These are phyloP conservation scores for Baronia brevicornis DNA, from an alignment of 2,888 invertebrate genomes.

Conservation along the genomic window DNA sequence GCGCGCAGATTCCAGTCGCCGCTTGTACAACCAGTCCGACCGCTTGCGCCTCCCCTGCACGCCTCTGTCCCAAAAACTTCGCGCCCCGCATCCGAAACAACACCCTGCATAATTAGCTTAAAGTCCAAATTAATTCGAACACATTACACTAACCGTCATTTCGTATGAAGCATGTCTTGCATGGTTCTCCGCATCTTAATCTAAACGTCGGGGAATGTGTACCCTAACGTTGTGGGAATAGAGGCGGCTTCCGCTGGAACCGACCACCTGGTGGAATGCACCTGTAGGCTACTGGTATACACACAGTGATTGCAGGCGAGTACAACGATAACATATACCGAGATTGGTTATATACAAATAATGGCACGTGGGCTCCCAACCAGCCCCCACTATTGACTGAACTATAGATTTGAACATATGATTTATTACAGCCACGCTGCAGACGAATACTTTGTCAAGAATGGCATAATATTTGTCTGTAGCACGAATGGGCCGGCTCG, in stretches of 20 bases:
- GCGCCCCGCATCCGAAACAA: conserved; percentile 26
- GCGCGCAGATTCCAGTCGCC: conserved; percentile 72
- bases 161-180: conserved; percentile 61
- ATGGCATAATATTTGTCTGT: too few species aligned
- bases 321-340: conserved; percentile 41
- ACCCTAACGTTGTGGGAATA: conserved; percentile 41
- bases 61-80: conserved; percentile 51
- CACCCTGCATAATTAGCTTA: conserved; percentile 25
- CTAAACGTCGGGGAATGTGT: conserved; percentile 37
- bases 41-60: conserved; percentile 49
- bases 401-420: too few species aligned
- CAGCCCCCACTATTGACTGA: too few species aligned
- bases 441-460: too few species aligned
- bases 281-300: conserved; percentile 55
- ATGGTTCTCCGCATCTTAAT: conserved; percentile 63
- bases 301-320: conserved; percentile 35
- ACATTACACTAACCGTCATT: conserved; percentile 44
- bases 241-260: conserved; percentile 29
- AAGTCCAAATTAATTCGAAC: conserved; percentile 21
- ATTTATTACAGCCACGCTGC: too few species aligned
- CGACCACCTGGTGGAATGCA: conserved; percentile 37
- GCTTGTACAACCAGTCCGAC: conserved; percentile 71
- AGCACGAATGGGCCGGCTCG: too few species aligned
- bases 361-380: conserved; percentile 25
- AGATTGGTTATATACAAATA: conserved; percentile 36